These are phyloP conservation scores for Mesoligia furuncula DNA, from an alignment of 2,888 invertebrate species.

Conservation along the genomic window DNA sequence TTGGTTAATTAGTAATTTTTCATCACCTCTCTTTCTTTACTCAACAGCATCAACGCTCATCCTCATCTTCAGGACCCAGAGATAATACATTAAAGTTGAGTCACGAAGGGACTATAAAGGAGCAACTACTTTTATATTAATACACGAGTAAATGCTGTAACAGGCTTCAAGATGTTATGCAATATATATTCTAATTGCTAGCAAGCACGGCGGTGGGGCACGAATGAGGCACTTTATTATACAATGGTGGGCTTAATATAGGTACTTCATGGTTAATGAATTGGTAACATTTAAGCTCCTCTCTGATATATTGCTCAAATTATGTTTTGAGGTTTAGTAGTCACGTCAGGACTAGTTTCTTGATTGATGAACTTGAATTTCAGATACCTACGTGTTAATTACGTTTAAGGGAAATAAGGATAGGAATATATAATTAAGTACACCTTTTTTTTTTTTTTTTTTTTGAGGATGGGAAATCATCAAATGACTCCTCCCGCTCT, in stretches of 20 bases:
- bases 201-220: constrained; percentile 44
- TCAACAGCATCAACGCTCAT: not conserved
- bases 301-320: constrained; percentile 34
- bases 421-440: not conserved
- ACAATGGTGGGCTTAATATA: constrained; percentile 53
- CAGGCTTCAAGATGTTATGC: constrained; percentile 47
- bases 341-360: not conserved
- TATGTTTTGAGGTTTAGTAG: constrained; percentile 16
- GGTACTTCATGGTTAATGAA: constrained; percentile 56
- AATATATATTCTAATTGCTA: constrained; percentile 59
- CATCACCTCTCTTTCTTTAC: not conserved
- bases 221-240: constrained; percentile 56
- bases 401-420: too few relatives aligned
- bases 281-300: constrained; percentile 46
- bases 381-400: too few relatives aligned
- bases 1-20: not conserved
- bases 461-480: too few relatives aligned
- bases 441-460: too few relatives aligned
- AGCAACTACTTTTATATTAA: constrained; percentile 41
- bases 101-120: constrained; percentile 26
- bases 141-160: constrained; percentile 33
- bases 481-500: too few relatives aligned
- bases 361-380: constrained; percentile 17
- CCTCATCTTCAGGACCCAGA: constrained; percentile 1
- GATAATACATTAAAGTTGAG: constrained; percentile 13